Percentiles rank a stretch among this genome's conserved stretches.
These are phyloP conservation scores for Luehdorfia chinensis DNA, from an alignment of 1,140 invertebrate species.

Conservation along the genomic window DNA sequence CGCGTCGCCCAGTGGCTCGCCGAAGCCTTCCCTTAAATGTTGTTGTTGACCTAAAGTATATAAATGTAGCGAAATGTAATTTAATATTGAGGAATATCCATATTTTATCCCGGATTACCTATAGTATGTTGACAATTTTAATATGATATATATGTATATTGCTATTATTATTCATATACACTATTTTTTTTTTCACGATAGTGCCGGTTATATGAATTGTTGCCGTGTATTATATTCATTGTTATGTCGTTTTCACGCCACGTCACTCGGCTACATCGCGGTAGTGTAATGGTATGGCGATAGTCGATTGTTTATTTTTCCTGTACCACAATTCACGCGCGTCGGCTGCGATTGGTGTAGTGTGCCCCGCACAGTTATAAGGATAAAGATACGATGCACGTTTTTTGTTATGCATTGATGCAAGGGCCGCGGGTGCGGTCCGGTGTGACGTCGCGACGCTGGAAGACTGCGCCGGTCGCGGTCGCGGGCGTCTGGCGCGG, in stretches of 20 bases:
- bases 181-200: constrained; percentile 59
- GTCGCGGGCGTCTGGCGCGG: too few relatives aligned
- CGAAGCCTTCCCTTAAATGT: constrained; percentile 49
- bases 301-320: constrained; percentile 41
- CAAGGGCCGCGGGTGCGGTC: too few relatives aligned
- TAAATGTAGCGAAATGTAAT: constrained; percentile 65
- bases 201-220: constrained; percentile 47
- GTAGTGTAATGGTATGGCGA: constrained; percentile 50
- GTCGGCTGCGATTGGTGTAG: constrained; percentile 60
- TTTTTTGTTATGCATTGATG: constrained; percentile 48
- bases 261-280: constrained; percentile 52
- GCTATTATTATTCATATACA: constrained; percentile 72
- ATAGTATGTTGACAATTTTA: constrained; percentile 20
- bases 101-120: constrained; percentile 40
- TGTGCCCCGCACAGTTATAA: constrained; percentile 54
- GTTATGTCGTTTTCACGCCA: constrained; percentile 69
- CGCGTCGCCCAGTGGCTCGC: constrained; percentile 19
- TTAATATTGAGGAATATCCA: constrained; percentile 33
- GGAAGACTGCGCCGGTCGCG: too few relatives aligned
- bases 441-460: too few relatives aligned
- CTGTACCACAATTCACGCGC: constrained; percentile 45
- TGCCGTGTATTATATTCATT: constrained; percentile 55
- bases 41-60: constrained; percentile 62
- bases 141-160: constrained; percentile 33
- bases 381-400: constrained; percentile 55